Base-by-base conservation (phyloP, 2,113 vertebrate genomes). In the Perca fluviatilis region DNA sequence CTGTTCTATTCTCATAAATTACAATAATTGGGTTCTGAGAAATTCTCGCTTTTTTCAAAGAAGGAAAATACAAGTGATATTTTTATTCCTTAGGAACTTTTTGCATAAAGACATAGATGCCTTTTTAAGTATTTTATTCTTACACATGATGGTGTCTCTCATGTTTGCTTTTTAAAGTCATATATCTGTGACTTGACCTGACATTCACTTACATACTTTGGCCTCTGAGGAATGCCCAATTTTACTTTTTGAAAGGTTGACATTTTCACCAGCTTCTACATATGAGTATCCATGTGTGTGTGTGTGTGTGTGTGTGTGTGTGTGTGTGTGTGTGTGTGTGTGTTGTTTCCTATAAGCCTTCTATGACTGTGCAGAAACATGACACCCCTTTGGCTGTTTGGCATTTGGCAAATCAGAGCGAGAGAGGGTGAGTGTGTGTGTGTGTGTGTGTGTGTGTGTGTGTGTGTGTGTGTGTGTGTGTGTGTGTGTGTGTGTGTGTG, bases 341-440 rank as follows among this genome's bases (percentile, higher is more conserved):
- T 51, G 50, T 11, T 73, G 80, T 79, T 82, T 89, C 77, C 84
- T 80, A 83, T 80, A 85, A 86, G 72, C 72, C 75, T 86, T 85
- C 85, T 90, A 57, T 94, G 93, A 94, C 92, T 80, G 58, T 89
- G 92, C 92, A 93, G 93, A 93, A 94, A 93, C 79, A 54, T 84
- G 86, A 90, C 72, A 91, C 93, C 82, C 69, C 25, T 56, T 68
- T 90, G 82, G 53, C 82, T 80, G 50, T 92, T 89, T 93, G 91
- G 89, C 92, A 91, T 94, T 94, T 93, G 74, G 77, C 66, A 70
- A 86, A 63, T 75, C 53, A 54, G 64, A 66, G 23, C 62, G 57
- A 56, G 56, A 25, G 65, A 3, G 47, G 6, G 46, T 3, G n/a
- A 4, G 30, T 18, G 33, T 30, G 40, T 3, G n/a, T 36, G 78